Evolutionary conservation across 2,797 vertebrate genomes (phyloP).

Genomic region (Acestrorhynchus altus): DNA sequence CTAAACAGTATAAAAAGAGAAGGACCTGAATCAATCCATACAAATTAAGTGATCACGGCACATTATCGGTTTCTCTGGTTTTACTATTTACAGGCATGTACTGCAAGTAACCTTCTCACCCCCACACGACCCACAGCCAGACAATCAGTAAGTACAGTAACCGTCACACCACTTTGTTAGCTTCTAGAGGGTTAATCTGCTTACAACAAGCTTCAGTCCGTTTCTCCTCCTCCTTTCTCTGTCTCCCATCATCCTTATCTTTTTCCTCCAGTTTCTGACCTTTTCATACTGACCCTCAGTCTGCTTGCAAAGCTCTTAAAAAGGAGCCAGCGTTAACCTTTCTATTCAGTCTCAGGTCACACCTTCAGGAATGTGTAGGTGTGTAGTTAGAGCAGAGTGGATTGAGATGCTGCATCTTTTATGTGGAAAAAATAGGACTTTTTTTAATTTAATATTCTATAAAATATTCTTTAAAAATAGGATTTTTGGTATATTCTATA

Average conservation of each 20-base stretch:
- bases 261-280: background rate
- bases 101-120: conserved; percentile 54
- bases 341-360: conserved; percentile 21
- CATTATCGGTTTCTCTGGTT: too few species aligned
- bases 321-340: background rate
- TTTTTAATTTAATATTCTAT: too few species aligned
- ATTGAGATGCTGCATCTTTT: too few species aligned
- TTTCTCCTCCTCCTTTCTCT: background rate
- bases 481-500: too few species aligned
- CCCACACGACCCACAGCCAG: conserved; percentile 30
- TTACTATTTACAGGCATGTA: too few species aligned
- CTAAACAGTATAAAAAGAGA: too few species aligned
- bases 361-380: too few species aligned
- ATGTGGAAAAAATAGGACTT: too few species aligned
- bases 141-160: conserved; percentile 54
- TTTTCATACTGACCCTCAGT: background rate
- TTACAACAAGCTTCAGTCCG: conserved; percentile 51
- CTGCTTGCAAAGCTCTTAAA: background rate
- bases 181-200: conserved; percentile 69
- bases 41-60: too few species aligned
- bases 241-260: background rate
- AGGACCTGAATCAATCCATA: too few species aligned
- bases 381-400: too few species aligned
- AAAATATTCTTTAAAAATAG: too few species aligned
- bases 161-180: conserved; percentile 55